Conservation (phyloP, 2,113 vertebrate species). For the Siniperca knerii region DNA sequence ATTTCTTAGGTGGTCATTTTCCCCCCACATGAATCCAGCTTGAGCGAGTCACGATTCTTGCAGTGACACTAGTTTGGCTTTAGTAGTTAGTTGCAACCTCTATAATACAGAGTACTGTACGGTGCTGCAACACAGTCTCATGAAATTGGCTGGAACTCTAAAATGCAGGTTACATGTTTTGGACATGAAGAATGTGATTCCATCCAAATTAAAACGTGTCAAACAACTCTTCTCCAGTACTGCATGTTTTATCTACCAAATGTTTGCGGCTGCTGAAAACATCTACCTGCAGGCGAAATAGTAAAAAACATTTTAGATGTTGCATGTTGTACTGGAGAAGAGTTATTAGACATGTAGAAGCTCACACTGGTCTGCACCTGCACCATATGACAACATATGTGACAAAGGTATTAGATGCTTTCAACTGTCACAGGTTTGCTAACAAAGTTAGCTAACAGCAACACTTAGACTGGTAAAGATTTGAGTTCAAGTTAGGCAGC, state of each 20-base stretch:
- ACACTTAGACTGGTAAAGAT: conserved; percentile 8
- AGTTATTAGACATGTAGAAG: not conserved
- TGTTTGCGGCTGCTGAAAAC: conserved; percentile 2
- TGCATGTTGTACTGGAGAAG: not conserved
- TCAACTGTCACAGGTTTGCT: not conserved
- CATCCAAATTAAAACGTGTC: not conserved
- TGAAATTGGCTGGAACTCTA: not conserved
- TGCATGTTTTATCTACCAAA: not conserved
- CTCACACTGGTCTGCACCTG: not conserved
- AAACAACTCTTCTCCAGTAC: not conserved
- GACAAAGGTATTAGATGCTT: not conserved
- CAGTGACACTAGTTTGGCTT: conserved; percentile 20
- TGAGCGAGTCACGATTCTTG: not conserved
- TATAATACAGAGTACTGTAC: not conserved
- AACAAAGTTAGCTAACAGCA: not conserved
- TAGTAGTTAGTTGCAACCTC: not conserved
- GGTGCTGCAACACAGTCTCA: not conserved
- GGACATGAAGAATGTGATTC: not conserved
- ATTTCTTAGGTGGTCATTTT: conserved; percentile 38
- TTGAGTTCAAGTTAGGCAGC: conserved; percentile 48
- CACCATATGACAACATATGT: not conserved
- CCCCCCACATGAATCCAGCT: not conserved
- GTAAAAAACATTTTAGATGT: not conserved
- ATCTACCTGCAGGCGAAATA: not conserved
- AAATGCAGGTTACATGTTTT: conserved; percentile 5